These are phyloP conservation scores for Tuberolachnus salignus DNA, from an alignment of 2,888 invertebrate species.

Conservation along the genomic window DNA sequence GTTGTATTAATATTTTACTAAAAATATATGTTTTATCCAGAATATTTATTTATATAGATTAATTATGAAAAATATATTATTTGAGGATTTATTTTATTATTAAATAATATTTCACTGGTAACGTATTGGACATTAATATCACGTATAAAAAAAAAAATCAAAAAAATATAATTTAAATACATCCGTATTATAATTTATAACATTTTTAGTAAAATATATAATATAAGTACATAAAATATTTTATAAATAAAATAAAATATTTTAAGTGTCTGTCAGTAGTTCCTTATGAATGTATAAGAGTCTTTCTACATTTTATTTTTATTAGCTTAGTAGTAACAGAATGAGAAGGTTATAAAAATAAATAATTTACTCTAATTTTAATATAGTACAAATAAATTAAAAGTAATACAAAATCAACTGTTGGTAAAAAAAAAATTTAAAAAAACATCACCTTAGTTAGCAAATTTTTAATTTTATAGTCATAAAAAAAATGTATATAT, in stretches of 20 bases:
- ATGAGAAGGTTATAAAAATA: slow-evolving; percentile 40
- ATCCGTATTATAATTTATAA: too few species aligned
- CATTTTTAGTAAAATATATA: background rate
- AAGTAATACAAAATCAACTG: background rate
- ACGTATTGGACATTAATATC: background rate
- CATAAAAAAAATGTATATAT: background rate
- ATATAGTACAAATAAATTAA: slow-evolving; percentile 19
- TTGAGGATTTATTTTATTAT: too few species aligned
- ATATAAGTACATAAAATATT: background rate
- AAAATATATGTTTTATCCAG: background rate
- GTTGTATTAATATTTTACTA: background rate
- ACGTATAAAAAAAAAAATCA: background rate
- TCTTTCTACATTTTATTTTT: background rate
- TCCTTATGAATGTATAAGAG: background rate
- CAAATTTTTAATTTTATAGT: slow-evolving; percentile 21
- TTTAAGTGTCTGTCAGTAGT: background rate
- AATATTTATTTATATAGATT: background rate
- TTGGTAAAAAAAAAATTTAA: background rate
- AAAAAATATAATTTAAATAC: background rate
- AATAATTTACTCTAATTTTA: slow-evolving; percentile 32
- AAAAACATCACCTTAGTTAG: background rate
- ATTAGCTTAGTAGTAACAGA: slow-evolving; percentile 2
- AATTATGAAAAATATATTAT: background rate
- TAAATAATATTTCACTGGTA: too few species aligned
- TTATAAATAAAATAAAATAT: background rate